Evolutionary conservation across 2,113 vertebrate species (phyloP), one percentile per base, ranked within the genome.

Genomic region (Zapus hudsonius): DNA sequence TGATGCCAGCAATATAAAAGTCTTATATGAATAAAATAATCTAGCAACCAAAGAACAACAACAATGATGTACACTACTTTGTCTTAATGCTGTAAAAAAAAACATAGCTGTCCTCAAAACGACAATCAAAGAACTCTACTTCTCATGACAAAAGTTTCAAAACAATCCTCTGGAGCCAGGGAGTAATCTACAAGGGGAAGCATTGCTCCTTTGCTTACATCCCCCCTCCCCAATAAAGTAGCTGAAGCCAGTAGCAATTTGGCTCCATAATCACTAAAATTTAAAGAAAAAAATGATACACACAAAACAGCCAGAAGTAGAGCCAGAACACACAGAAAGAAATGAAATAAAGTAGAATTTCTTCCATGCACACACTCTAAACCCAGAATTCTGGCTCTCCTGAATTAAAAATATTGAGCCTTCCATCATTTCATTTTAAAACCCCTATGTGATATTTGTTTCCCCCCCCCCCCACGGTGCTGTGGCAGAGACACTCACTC

Each of bases 181-280:
- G 6, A 73, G 29, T 31, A 70, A 61, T 73, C 1, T 44, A 67
- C 61, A 75, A 79, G 55, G 1, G 8, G 19, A 12, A 66, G 3
- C 61, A 1, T 1, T 36, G 15, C 2, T 0, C 5, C 11, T 23
- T 2, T 2, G 3, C 40, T 73, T 61, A 55, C 0, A n/a, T n/a
- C n/a, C n/a, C n/a, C n/a, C n/a, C n/a, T n/a, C n/a, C 3, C 70
- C 31, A 55, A 29, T 78, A 52, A 52, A 40, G 13, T 70, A 44
- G 38, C n/a, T 38, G 5, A 55, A 5, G 3, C 0, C 17, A 7
- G 29, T 17, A 47, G 23, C 2, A 83, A 72, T 23, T 84, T 55
- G 57, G 27, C 0, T 25, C 8, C 25, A 55, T 31, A 52, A 47
- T 83, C 40, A 73, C 36, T 61, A 75, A 40, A 31, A 47, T 25